Conservation (phyloP, 2,797 vertebrate species). For the Phrynocephalus forsythii region DNA sequence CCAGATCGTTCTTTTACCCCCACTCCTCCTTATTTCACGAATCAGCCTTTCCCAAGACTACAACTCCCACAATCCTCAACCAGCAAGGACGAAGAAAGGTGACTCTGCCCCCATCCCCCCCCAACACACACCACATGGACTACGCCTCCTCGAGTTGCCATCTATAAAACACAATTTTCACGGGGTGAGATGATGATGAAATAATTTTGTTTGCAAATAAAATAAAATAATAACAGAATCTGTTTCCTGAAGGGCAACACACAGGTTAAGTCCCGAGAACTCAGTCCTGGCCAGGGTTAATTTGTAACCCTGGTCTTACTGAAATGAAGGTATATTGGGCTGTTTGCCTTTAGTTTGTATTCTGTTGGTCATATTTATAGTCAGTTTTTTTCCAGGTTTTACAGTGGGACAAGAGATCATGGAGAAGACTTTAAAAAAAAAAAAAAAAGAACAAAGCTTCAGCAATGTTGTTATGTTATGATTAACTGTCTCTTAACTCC, state of each 20-base stretch:
- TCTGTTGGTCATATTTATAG: constrained; percentile 35
- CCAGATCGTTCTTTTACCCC: no score
- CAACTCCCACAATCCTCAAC: no score
- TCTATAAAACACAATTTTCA: neutral
- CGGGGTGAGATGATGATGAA: constrained; percentile 25
- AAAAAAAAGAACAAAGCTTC: neutral
- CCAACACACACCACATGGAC: no score
- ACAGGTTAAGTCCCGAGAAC: constrained; percentile 23
- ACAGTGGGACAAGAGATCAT: constrained; percentile 8
- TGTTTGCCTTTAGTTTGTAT: constrained; percentile 58
- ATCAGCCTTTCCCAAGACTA: no score
- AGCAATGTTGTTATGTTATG: neutral
- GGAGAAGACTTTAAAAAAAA: neutral
- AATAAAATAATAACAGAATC: constrained; percentile 49
- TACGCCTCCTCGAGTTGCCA: neutral
- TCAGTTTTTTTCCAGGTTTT: constrained; percentile 26
- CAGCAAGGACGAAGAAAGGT: no score
- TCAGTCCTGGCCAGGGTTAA: constrained; percentile 57
- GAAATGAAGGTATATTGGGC: constrained; percentile 51
- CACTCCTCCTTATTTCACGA: no score
- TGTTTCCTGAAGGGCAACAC: constrained; percentile 55
- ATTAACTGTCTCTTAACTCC: neutral
- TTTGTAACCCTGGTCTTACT: constrained; percentile 61
- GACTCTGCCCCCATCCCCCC: no score
- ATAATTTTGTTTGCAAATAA: neutral